Evolutionary conservation across 2,113 vertebrate species (phyloP), one percentile per base, ranked within the genome.

Genomic region (Baryphthengus martii): DNA sequence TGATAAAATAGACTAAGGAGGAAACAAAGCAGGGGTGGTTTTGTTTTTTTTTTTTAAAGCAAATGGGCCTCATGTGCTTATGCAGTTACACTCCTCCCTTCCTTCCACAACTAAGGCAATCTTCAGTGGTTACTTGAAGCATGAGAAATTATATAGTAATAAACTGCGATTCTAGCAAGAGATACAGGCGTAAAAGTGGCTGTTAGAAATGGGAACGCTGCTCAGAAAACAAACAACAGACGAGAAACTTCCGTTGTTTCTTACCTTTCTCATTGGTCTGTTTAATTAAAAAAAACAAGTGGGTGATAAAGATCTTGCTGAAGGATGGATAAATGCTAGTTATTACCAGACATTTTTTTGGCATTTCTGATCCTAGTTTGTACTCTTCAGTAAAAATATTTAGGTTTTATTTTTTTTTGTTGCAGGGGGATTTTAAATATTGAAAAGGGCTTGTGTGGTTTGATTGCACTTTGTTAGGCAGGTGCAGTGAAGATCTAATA

Each of bases 21-120:
- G 92, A 97, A 97, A 96, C 86, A 97, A 93, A 93, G 93, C 90
- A 93, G 55, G 82, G 9, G 0, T 26, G n/a, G n/a, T n/a, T n/a
- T n/a, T n/a, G n/a, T n/a, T n/a, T n/a, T n/a, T n/a, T 90, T 70
- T 68, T 94, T 93, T 93, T 53, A 96, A 95, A 97, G 80, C 94
- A 95, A 77, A 79, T 29, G 82, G 80, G 62, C 90, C 92, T 97
- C 29, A 13, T 65, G 67, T 80, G 92, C 94, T 88, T 86, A 15
- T 72, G 53, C 81, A 85, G 21, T 78, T 94, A 49, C 26, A 82
- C 95, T 92, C 95, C 96, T 94, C 90, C 89, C 90, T 94, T 88
- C 68, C 91, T 95, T 35, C 25, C 90, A 81, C 56, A 86, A 93
- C 85, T 47, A 75, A 89, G 44, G 31, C 65, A 71, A 76, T 91